A percentile compares a stretch with the other conserved stretches of the same genome.
phyloP scores from a whole-genome alignment of 2,113 vertebrate genomes.

The Emydura subglobosa region DNA sequence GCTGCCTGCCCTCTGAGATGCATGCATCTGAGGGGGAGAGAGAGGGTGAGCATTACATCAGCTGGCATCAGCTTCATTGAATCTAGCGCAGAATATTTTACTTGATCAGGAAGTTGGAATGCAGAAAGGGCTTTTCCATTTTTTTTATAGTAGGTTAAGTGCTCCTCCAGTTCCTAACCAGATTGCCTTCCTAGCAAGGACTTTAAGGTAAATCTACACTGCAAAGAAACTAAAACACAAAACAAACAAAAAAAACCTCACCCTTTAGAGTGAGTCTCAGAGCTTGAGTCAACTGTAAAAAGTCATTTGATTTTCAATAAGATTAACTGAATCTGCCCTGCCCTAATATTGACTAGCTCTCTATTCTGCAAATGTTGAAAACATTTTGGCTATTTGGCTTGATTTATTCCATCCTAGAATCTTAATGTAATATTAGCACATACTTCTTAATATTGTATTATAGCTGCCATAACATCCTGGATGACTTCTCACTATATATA shows the following conservation, averaged over 20 bases:
- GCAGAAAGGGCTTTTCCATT: background rate
- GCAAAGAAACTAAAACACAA: too few species aligned
- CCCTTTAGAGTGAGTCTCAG: too few species aligned
- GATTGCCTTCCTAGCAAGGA: background rate
- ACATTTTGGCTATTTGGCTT: background rate
- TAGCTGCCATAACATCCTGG: background rate
- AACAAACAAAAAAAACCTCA: too few species aligned
- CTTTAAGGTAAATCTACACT: background rate
- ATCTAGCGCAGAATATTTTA: background rate
- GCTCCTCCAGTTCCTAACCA: background rate
- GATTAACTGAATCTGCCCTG: background rate
- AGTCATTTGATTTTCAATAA: background rate
- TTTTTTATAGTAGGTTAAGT: background rate
- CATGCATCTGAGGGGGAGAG: too few species aligned
- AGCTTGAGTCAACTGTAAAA: too few species aligned
- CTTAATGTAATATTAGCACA: background rate
- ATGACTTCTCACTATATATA: background rate
- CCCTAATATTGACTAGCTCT: background rate
- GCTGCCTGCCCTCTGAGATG: too few species aligned
- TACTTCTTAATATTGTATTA: background rate
- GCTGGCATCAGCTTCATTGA: background rate
- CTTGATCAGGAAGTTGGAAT: background rate
- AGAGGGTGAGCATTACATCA: background rate
- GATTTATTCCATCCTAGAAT: background rate
- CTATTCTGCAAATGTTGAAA: background rate